A percentile compares a stretch with the other conserved stretches of the same genome.
phyloP scores from a whole-genome alignment of 2,113 vertebrate species.

The Calyptommatus sinebrachiatus region DNA sequence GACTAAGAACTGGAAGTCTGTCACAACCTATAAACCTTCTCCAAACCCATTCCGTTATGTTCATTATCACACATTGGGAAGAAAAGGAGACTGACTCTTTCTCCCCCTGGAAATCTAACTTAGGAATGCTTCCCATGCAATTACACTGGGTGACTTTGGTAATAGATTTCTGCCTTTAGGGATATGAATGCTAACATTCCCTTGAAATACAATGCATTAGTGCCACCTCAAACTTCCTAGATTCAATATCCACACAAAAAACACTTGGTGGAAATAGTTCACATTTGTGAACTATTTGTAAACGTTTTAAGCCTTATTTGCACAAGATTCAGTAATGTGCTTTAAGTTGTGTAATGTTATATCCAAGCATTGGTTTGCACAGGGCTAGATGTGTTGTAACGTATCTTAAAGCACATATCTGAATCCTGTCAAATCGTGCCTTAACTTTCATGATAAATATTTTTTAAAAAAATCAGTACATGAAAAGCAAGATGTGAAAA shows the following conservation, averaged over 20 bases:
- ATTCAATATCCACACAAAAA: constrained; percentile 38
- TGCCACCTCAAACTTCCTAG: constrained; percentile 48
- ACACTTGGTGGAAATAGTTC: constrained; percentile 39
- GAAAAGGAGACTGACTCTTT: constrained; percentile 64
- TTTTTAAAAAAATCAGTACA: neutral
- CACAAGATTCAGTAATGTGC: no score
- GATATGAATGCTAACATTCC: constrained; percentile 50
- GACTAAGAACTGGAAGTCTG: constrained; percentile 48
- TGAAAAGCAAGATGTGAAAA: neutral
- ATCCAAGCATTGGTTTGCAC: no score
- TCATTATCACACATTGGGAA: constrained; percentile 65
- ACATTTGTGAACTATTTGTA: no score
- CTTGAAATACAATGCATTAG: constrained; percentile 37
- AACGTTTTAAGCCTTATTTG: no score
- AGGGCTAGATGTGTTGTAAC: no score
- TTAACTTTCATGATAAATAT: neutral
- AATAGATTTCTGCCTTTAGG: constrained; percentile 62
- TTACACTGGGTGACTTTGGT: constrained; percentile 59
- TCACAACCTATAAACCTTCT: constrained; percentile 58
- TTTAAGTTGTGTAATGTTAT: no score
- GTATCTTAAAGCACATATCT: no score
- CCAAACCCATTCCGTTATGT: constrained; percentile 65
- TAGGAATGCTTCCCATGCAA: constrained; percentile 65
- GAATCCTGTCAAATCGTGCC: neutral
- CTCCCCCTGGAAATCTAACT: constrained; percentile 53